phyloP scores from a whole-genome alignment of 2,888 invertebrate genomes.

The Caenorhabditis sulstoni region DNA sequence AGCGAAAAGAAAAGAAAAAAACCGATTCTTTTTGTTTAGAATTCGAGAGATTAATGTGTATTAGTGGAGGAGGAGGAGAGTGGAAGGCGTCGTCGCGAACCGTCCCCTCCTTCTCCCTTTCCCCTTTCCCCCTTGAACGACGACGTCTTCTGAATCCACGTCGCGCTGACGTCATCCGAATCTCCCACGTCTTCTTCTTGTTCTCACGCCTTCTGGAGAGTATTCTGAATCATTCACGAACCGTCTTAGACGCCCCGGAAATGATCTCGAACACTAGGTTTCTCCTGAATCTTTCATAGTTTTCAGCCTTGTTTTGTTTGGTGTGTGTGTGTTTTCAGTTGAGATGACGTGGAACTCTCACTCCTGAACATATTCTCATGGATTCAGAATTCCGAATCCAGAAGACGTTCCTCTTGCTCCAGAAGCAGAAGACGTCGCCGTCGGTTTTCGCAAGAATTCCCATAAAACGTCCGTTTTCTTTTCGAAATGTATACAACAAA shows the following conservation, averaged over 20 bases:
- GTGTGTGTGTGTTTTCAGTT: neutral
- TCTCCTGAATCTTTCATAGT: slow-evolving; percentile 12
- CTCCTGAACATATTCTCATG: neutral
- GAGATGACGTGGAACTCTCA: neutral
- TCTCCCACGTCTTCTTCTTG: slow-evolving; percentile 18
- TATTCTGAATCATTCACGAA: slow-evolving; percentile 1
- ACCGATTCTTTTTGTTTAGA: slow-evolving; percentile 39
- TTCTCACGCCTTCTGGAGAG: slow-evolving; percentile 2
- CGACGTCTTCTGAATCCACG: neutral
- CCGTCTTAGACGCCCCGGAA: neutral
- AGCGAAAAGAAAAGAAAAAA: slow-evolving; percentile 9
- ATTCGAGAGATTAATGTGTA: slow-evolving; percentile 19
- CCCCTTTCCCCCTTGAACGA: too few relatives aligned
- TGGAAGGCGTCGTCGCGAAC: slow-evolving; percentile 7
- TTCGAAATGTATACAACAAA: too few relatives aligned
- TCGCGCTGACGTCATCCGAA: neutral
- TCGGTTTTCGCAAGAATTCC: slow-evolving; percentile 36
- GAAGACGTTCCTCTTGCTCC: neutral
- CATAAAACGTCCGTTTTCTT: slow-evolving; percentile 29
- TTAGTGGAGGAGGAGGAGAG: neutral
- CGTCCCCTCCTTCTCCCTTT: too few relatives aligned
- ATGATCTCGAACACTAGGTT: slow-evolving; percentile 24
- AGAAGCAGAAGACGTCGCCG: slow-evolving; percentile 3
- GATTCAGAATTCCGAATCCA: slow-evolving; percentile 1
- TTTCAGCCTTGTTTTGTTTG: slow-evolving; percentile 15